Evolutionary conservation across 1,140 invertebrate genomes (phyloP), one percentile per base, ranked within the genome.

Genomic region (Panagrolaimus sp.): DNA sequence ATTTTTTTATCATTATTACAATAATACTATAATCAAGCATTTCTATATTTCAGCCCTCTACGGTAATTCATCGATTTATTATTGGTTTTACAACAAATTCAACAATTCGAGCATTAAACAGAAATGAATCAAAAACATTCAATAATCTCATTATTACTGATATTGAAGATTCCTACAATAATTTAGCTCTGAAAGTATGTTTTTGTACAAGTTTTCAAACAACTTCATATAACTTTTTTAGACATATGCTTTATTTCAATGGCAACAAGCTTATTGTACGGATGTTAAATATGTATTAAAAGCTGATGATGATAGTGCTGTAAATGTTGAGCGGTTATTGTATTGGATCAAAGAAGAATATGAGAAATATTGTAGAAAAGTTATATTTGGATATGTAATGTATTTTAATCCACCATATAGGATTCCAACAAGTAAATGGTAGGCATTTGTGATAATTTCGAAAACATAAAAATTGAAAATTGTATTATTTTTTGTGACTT

Each of bases 191-290:
- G 23, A 64, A 64, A 57, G 51, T 57, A 38, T 38, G 31, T 38
- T 4, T 38, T 38, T 38, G n/a, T n/a, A n/a, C n/a, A n/a, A n/a
- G n/a, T 38, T 38, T 38, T 38, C 31, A 4, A 7, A 38, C 31
- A 38, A n/a, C 7, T 38, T 7, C 31, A 38, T 38, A 38, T 38
- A n/a, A n/a, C n/a, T n/a, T 38, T 4, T 38, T 57, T 27, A 57
- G 63, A 64, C 63, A 14, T 20, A 13, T 42, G 63, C 44, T 4
- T 31, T 64, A 11, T 27, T 64, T 20, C 63, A 64, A 64, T 64
- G 63, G 63, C 63, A 64, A 64, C 63, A 64, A 64, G n/a, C 11
- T 2, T 45, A 44, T 31, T 64, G 63, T 64, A 27, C 63, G 1
- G 23, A 43, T 11, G 63, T 46, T 0, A 43, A 38, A 4, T 64